Evolutionary conservation across 2,888 invertebrate genomes (phyloP).

Genomic region (Choreutis nemorana): DNA sequence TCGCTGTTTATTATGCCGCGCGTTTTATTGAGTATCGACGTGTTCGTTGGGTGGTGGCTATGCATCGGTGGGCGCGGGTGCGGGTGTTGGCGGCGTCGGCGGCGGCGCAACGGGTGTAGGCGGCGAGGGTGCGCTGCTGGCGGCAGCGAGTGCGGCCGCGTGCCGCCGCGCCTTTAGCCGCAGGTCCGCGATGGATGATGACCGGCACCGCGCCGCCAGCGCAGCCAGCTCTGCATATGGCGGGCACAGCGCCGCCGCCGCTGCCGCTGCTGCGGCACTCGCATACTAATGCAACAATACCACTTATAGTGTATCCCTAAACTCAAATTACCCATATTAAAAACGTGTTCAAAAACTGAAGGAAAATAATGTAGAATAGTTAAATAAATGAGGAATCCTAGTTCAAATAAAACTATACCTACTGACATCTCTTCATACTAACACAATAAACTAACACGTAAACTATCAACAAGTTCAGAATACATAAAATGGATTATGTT

Average conservation of each 20-base stretch:
- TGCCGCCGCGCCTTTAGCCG: slow-evolving; percentile 93
- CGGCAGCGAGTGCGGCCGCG: slow-evolving; percentile 84
- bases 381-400: too few species aligned
- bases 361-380: slow-evolving; percentile 10
- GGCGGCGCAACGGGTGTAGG: slow-evolving; percentile 6
- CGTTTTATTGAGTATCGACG: too few species aligned
- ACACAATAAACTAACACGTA: too few species aligned
- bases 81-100: slow-evolving; percentile 17
- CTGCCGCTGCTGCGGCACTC: slow-evolving; percentile 50
- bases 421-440: too few species aligned
- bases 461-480: too few species aligned
- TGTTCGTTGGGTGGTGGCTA: slow-evolving; percentile 26
- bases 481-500: neutral
- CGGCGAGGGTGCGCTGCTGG: slow-evolving; percentile 36
- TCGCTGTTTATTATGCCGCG: slow-evolving; percentile 2
- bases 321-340: too few species aligned
- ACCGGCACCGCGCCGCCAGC: slow-evolving; percentile 82
- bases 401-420: too few species aligned
- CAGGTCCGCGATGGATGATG: slow-evolving; percentile 93
- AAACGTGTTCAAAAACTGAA: slow-evolving; percentile 23
- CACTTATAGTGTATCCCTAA: too few species aligned
- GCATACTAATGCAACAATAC: slow-evolving; percentile 32
- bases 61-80: slow-evolving; percentile 34
- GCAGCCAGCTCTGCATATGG: slow-evolving; percentile 80
- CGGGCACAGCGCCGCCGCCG: slow-evolving; percentile 71